Evolutionary conservation across 2,888 invertebrate genomes (phyloP), one percentile per base, ranked within the genome.

Genomic region (Linyphia triangularis): DNA sequence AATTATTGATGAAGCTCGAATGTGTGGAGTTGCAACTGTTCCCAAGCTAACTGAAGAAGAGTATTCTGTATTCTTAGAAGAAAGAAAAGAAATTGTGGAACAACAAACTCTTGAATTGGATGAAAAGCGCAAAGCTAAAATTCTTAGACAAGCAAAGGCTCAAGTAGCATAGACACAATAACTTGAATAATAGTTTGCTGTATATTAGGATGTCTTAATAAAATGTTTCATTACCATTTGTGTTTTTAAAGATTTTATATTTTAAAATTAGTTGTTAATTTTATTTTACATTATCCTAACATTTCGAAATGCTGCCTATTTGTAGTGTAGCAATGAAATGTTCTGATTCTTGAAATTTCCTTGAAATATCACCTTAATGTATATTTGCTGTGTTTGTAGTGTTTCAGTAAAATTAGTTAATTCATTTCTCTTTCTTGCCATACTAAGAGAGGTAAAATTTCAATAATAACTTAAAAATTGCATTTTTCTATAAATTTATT

Each of bases 11-110:
- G 94, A 95, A 75, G 97, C 98, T 7, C 95, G 95, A 91, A 95
- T 95, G 0, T 95, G 96, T 93, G 99, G 99, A 0, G 96, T 99
- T 91, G 93, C 97, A 94, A 92, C 98, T 63, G 98, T 98, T 0
- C 94, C 93, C 90, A 94, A 96, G 4, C 92, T 98, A 88, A 95
- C 97, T 92, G 93, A 96, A 0, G 94, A 95, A 91, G 97, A 98
- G 92, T 97, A 98, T 93, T 95, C 94, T 0, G 93, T 95, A 91
- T 99, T 98, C 93, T 93, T 98, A 65, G 95, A 95, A 91, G 95
- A 97, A 91, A 94, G 98, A 84, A 95, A 95, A 92, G 90, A 92
- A 43, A 93, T 95, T 90, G 94, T 97, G 1, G 96, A 95, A 91
- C 94, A 96, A 91, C 96, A 97, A 92, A 95, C 95, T 92, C 95